Percentiles rank a stretch among this genome's conserved stretches.
Conservation (phyloP, 2,888 invertebrate genomes). For the Orchesellides sinensis region DNA sequence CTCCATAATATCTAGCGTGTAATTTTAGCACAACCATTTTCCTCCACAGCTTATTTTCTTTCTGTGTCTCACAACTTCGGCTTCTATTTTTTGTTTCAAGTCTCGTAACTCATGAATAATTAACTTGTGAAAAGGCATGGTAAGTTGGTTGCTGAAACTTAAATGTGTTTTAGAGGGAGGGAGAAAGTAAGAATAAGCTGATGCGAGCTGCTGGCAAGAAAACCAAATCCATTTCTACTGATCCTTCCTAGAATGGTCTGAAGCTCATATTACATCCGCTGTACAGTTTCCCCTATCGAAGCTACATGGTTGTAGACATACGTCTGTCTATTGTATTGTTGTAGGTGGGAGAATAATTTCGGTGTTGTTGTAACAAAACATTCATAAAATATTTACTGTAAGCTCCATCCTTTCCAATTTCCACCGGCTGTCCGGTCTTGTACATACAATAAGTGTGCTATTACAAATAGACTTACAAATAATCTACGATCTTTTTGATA, state of each 20-base stretch:
- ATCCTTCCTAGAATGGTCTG: background rate
- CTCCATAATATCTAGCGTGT: no score
- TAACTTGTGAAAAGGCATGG: conserved; percentile 40
- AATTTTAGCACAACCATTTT: no score
- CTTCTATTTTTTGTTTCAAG: conserved; percentile 42
- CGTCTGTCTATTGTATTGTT: no score
- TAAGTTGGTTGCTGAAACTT: background rate
- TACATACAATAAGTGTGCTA: no score
- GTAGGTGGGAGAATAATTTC: background rate
- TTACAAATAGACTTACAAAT: no score
- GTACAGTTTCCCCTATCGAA: conserved; percentile 2
- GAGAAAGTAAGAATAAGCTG: background rate
- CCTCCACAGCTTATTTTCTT: background rate
- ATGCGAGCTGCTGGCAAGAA: no score
- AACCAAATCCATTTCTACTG: background rate
- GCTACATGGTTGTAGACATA: background rate
- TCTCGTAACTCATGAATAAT: conserved; percentile 53
- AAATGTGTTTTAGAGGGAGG: background rate
- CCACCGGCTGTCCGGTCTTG: conserved; percentile 22
- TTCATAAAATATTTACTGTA: conserved; percentile 49
- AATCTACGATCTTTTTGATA: no score
- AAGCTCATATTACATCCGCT: conserved; percentile 1
- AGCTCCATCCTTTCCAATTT: conserved; percentile 31
- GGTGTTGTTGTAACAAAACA: conserved; percentile 8
- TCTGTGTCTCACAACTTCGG: background rate